Evolutionary conservation across 2,113 vertebrate genomes (phyloP), one percentile per base, ranked within the genome.

Genomic region (Eurypyga helias): DNA sequence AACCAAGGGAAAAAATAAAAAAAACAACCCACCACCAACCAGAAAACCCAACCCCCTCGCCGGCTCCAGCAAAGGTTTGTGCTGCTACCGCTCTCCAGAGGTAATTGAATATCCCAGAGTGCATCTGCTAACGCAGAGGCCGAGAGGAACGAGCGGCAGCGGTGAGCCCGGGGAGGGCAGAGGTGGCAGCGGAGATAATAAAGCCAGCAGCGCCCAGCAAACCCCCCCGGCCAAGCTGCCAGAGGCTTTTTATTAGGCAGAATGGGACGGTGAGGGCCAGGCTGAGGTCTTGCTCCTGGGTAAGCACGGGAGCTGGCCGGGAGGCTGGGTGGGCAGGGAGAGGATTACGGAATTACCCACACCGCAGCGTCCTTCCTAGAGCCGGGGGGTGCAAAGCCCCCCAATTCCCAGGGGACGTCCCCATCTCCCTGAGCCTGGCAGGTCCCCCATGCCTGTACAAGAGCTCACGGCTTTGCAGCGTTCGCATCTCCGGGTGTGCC

Each of bases 131-230:
- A 77, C 48, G 72, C 61, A 83, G 90, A 61, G 76, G 78, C 93
- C 13, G 34, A 57, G 82, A 69, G 77, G 81, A 70, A 7, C 52
- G 76, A 86, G 64, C 21, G 7, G 81, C 64, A 26, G 79, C 1
- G 11, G 57, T 9, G 70, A 67, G 51, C 58, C 26, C 7, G 1
- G 57, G 52, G 84, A 87, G 81, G 91, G 81, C 73, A 86, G 71
- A 94, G 89, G 75, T 77, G 3, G 90, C 96, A 93, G 96, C 96
- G 95, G 94, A 94, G 92, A 84, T 81, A 94, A 95, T 96, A 97
- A 92, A 95, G 48, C 48, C 2, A 57, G 15, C 60, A 33, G 85
- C 1, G 2, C 76, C 71, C 94, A 29, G 91, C 89, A 45, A 90
- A 52, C 17, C 64, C 58, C 33, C 29, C 19, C 2, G 4, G 43